phyloP scores from a whole-genome alignment of 2,888 invertebrate genomes.

The Octodonta nipae region DNA sequence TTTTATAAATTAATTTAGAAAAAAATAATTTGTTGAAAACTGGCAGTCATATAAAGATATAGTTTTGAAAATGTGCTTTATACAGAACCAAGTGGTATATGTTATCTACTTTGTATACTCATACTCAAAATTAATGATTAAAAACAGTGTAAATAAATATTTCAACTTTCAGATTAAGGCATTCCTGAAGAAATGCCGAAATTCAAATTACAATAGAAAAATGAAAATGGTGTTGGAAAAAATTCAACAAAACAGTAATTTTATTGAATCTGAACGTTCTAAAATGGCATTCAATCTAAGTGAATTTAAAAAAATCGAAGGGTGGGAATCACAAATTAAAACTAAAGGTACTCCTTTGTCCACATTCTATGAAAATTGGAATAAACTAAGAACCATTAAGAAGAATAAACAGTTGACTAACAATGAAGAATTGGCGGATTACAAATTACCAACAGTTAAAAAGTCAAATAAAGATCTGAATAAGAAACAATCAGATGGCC shows the following conservation, averaged over 20 bases:
- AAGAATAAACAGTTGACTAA: slow-evolving; percentile 59
- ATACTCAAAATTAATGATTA: too few relatives aligned
- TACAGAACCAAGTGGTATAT: too few relatives aligned
- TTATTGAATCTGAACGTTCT: slow-evolving; percentile 62
- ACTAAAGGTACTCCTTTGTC: slow-evolving; percentile 61
- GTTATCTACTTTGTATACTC: too few relatives aligned
- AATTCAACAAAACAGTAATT: slow-evolving; percentile 66
- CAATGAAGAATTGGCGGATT: slow-evolving; percentile 56
- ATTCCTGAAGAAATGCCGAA: slow-evolving; percentile 68
- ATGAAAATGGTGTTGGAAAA: slow-evolving; percentile 77
- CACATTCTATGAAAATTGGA: slow-evolving; percentile 60
- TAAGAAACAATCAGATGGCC: slow-evolving; percentile 34
- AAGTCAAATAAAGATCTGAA: slow-evolving; percentile 44
- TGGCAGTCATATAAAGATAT: too few relatives aligned
- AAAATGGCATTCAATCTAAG: slow-evolving; percentile 54
- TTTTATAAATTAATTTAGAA: too few relatives aligned
- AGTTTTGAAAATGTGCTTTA: too few relatives aligned
- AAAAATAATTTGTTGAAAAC: too few relatives aligned
- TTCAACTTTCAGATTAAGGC: slow-evolving; percentile 53
- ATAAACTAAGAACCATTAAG: slow-evolving; percentile 56
- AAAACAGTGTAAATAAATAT: too few relatives aligned
- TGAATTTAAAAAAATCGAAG: slow-evolving; percentile 54
- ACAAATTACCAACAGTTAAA: slow-evolving; percentile 52
- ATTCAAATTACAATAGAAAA: slow-evolving; percentile 69
- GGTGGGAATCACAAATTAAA: slow-evolving; percentile 62